These are phyloP conservation scores for Neocrepidodera transversa DNA, from an alignment of 2,888 invertebrate species.

Conservation along the genomic window DNA sequence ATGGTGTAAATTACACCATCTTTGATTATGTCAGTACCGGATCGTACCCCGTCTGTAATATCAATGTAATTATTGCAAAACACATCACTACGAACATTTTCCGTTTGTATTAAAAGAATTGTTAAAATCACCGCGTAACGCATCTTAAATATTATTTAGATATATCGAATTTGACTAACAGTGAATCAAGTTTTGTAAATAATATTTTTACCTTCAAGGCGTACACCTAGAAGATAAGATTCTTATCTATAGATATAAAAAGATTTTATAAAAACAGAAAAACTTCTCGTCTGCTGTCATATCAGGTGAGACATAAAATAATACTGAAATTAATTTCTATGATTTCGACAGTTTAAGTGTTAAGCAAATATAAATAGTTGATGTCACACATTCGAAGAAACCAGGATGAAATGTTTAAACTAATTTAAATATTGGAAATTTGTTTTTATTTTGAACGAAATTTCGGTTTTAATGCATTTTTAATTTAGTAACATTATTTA, in stretches of 20 bases:
- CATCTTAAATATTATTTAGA: conserved; percentile 22
- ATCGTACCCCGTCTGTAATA: conserved; percentile 38
- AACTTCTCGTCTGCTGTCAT: conserved; percentile 14
- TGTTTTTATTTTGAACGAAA: no score
- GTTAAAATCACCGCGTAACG: conserved; percentile 16
- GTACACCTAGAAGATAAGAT: not conserved
- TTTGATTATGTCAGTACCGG: conserved; percentile 38
- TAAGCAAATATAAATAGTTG: conserved; percentile 8
- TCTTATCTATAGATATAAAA: not conserved
- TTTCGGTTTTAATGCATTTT: no score
- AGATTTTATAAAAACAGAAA: conserved; percentile 11
- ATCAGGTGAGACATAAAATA: not conserved
- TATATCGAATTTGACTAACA: no score
- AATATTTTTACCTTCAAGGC: not conserved
- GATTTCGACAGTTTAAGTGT: not conserved
- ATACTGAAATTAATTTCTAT: no score
- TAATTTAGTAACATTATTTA: no score
- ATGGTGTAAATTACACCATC: conserved; percentile 36
- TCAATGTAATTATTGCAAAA: conserved; percentile 37
- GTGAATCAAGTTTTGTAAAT: not conserved
- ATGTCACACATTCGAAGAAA: conserved; percentile 16
- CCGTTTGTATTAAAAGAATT: not conserved
- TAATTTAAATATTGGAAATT: not conserved
- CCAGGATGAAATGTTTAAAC: not conserved
- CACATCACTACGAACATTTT: not conserved